phyloP scores from a whole-genome alignment of 2,797 vertebrate genomes.

The Cichlasoma orientale region DNA sequence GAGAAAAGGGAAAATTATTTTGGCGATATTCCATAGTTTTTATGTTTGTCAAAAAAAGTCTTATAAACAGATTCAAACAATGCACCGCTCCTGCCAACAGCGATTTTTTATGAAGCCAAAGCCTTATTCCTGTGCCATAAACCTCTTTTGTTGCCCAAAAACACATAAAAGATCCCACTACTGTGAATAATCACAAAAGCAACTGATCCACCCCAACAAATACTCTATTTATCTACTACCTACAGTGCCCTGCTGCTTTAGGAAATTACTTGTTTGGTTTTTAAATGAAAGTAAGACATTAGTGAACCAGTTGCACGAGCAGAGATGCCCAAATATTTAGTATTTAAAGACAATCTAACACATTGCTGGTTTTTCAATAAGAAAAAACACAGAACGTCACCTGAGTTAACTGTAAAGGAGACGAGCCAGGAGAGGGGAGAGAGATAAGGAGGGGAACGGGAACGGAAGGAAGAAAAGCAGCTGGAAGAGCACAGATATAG shows the following conservation, averaged over 20 bases:
- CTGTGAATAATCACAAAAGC: conserved; percentile 5
- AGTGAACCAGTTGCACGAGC: not conserved
- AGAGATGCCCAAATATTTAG: not conserved
- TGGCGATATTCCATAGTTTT: not conserved
- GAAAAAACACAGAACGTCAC: not conserved
- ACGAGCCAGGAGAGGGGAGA: not conserved
- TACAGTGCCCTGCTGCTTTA: not conserved
- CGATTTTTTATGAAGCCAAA: not conserved
- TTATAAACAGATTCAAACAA: not conserved
- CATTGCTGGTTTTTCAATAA: not conserved
- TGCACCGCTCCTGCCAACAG: not conserved
- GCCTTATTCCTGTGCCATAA: not conserved
- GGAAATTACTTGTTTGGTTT: not conserved
- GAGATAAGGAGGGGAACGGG: not conserved
- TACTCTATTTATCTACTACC: not conserved
- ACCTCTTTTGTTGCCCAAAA: not conserved
- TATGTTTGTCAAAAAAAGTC: not conserved
- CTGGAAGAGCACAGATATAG: not conserved
- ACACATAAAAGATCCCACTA: not conserved
- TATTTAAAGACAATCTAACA: not conserved
- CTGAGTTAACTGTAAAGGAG: not conserved
- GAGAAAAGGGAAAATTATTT: not conserved
- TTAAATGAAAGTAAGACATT: not conserved
- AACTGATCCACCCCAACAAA: not conserved
- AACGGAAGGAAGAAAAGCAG: not conserved